phyloP scores from a whole-genome alignment of 2,797 vertebrate species.

The Pseudochaenichthys georgianus region DNA sequence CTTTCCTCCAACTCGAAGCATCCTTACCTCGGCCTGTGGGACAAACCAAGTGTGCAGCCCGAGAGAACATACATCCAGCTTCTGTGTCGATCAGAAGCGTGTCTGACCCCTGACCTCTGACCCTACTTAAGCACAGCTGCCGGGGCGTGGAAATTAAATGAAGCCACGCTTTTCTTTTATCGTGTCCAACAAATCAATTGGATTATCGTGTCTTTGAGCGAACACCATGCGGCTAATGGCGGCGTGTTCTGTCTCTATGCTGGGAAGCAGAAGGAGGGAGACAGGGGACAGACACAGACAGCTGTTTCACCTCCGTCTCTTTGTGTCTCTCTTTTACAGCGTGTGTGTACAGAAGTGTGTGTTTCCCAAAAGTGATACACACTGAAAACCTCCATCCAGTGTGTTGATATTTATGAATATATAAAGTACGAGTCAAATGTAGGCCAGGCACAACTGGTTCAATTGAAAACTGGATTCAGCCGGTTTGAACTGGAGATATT shows the following conservation, averaged over 20 bases:
- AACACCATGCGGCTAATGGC: too few species aligned
- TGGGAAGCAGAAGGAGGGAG: background rate
- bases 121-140: constrained; percentile 12
- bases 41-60: too few species aligned
- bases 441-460: too few species aligned
- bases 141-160: background rate
- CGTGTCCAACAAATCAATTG: background rate
- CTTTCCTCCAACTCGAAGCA: too few species aligned
- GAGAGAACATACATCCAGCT: background rate
- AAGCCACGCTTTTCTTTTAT: background rate
- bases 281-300: background rate
- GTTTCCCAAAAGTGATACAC: background rate
- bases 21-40: too few species aligned
- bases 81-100: background rate
- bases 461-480: too few species aligned
- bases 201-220: constrained; percentile 2
- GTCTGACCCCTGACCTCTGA: constrained; percentile 39
- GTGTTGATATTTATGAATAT: too few species aligned
- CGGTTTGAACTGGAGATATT: too few species aligned
- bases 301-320: background rate
- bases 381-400: too few species aligned
- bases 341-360: background rate
- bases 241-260: too few species aligned
- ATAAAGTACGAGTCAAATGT: too few species aligned
- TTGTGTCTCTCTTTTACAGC: background rate